phyloP scores from a whole-genome alignment of 2,797 vertebrate species.

The Babyrousa celebensis region DNA sequence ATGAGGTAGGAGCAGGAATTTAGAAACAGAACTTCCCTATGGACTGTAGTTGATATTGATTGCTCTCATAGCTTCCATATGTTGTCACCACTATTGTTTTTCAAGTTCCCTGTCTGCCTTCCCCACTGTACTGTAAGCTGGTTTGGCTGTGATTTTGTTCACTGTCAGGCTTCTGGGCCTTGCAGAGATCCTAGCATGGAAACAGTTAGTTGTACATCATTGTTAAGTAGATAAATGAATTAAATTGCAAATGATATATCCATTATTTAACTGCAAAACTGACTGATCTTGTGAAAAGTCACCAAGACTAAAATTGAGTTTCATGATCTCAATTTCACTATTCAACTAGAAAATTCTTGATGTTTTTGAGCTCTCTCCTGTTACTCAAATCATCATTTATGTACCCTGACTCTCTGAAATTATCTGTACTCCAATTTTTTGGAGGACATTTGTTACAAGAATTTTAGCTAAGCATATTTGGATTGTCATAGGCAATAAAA shows the following conservation, averaged over 20 bases:
- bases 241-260: background rate
- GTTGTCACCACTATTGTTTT: background rate
- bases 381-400: background rate
- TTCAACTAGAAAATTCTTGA: background rate
- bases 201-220: background rate
- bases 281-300: conserved; percentile 1
- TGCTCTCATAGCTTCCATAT: background rate
- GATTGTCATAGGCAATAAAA: background rate
- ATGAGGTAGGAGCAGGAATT: background rate
- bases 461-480: background rate
- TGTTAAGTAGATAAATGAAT: conserved; percentile 6
- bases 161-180: background rate
- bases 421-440: background rate
- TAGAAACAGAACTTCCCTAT: background rate
- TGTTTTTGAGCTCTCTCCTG: background rate
- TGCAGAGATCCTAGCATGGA: background rate
- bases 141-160: background rate
- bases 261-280: background rate
- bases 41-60: background rate
- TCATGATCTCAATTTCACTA: background rate
- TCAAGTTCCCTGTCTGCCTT: background rate
- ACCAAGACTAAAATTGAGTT: background rate
- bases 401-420: conserved; percentile 3
- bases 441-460: background rate
- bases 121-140: background rate